Base-by-base conservation (phyloP, 2,888 invertebrate species). In the Phalangium opilio region DNA sequence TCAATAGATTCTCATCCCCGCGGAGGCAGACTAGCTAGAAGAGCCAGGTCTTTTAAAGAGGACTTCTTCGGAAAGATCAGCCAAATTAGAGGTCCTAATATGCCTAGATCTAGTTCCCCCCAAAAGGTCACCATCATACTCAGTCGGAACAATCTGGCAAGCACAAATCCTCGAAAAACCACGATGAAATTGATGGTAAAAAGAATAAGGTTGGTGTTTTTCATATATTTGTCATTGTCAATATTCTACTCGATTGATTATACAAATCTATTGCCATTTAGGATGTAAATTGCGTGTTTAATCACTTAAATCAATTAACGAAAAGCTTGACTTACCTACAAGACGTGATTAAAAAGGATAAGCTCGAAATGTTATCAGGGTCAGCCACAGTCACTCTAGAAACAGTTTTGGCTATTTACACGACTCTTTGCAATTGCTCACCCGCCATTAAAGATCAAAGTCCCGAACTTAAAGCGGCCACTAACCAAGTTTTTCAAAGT, bases 321-420 rank as follows among this genome's bases (percentile, higher is more conserved):
- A 27, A 27, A 8, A 27, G 27, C 27, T 27, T 27, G 8, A 27
- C 27, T 64, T 90, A 89, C 70, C 86, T 91, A 67, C 78, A 83
- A 60, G 90, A 90, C 72, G 90, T 90, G 52, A 85, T 91, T 57
- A 78, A 81, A 51, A 89, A 87, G 70, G 79, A 85, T 67, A 90
- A 84, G 68, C 72, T 87, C 62, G 87, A 90, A 72, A 86, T 91
- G 76, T 71, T 93, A 59, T 86, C 90, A 2, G 90, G 87, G 54
- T 87, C 90, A 67, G 89, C 89, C 53, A 89, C 89, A 43, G 82
- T 91, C 61, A 84, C 91, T 54, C 74, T 93, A 64, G 91, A 93
- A 68, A 85, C 83, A 47, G 83, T 91, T 57, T 83, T 86, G 63
- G 79, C 81, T 63, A 84, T 87, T 67, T 83, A 84, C 68, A 78